Evolutionary conservation across 1,140 invertebrate species (phyloP), one percentile per base, ranked within the genome.

Genomic region (Eulimnadia texana): DNA sequence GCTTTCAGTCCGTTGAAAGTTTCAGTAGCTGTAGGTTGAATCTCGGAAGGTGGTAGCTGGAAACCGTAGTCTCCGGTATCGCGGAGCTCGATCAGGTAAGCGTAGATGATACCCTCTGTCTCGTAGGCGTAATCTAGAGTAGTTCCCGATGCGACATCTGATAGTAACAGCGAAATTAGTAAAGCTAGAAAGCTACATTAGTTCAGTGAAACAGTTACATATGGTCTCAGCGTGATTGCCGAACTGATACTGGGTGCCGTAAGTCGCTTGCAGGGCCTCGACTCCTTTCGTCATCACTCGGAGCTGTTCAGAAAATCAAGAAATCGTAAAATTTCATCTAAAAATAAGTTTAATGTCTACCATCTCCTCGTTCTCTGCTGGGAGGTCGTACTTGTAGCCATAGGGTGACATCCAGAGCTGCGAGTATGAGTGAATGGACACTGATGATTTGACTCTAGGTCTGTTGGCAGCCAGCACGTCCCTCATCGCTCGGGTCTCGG

Each of bases 351-450:
- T n/a, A n/a, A n/a, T n/a, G n/a, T n/a, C n/a, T 52, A 61, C 60
- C 60, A 61, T 61, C 33, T 61, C 60, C 3, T 47, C 51, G 29
- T 61, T 53, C 11, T 55, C 50, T 20, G 51, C n/a, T 10, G 60
- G 60, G 3, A 61, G 27, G 16, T 61, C 50, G 22, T 42, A 10
- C 6, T 50, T 54, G 53, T 54, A 61, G 22, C 25, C 60, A 19
- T 53, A 61, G 33, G 60, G 60, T 54, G 53, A 20, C 60, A 61
- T 61, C 60, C 60, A 61, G 20, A 57, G 55, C 74, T 92, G 88
- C 0, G 87, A 86, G 67, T 93, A 93, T 50, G 89, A 88, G 70
- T 95, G 91, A 66, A 93, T 81, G 1, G 87, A 87, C 24, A 93
- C 68, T 64, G 89, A 93, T 9, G 83, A 60, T 16, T 62, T 64